Percentiles rank a stretch among this genome's conserved stretches.
Conservation (phyloP, 2,797 vertebrate genomes). For the Aulostomus chinensis region DNA sequence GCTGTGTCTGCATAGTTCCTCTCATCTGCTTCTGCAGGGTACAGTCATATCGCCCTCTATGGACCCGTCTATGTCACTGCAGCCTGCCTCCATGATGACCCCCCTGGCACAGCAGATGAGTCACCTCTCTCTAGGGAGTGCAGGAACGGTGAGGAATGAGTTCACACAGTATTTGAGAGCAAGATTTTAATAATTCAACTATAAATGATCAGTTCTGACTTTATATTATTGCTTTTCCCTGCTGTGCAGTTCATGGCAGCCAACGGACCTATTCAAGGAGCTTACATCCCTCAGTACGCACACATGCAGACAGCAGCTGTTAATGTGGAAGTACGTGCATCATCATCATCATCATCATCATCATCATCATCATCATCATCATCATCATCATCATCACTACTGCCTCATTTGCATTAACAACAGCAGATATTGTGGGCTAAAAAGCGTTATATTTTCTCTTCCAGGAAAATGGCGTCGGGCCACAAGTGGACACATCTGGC, state of each 20-base stretch:
- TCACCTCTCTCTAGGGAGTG: slow-evolving; percentile 92
- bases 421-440: too few relatives aligned
- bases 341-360: neutral
- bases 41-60: slow-evolving; percentile 97
- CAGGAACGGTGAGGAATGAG: slow-evolving; percentile 86
- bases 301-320: slow-evolving; percentile 90
- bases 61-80: slow-evolving; percentile 97
- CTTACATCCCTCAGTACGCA: slow-evolving; percentile 93
- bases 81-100: slow-evolving; percentile 92
- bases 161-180: slow-evolving; percentile 7
- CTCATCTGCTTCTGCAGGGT: slow-evolving; percentile 79
- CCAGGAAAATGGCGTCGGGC: slow-evolving; percentile 92
- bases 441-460: slow-evolving; percentile 36
- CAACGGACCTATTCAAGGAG: slow-evolving; percentile 94
- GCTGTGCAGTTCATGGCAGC: slow-evolving; percentile 91
- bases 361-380: too few relatives aligned
- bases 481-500: slow-evolving; percentile 91
- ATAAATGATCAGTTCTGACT: too few relatives aligned
- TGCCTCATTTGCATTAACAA: neutral
- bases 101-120: slow-evolving; percentile 97
- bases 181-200: neutral
- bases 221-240: slow-evolving; percentile 20
- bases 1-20: neutral
- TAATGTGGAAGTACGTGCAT: slow-evolving; percentile 87
- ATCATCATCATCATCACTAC: too few relatives aligned